These are phyloP conservation scores for Potorous gilbertii DNA, from an alignment of 2,797 vertebrate species.

Conservation along the genomic window DNA sequence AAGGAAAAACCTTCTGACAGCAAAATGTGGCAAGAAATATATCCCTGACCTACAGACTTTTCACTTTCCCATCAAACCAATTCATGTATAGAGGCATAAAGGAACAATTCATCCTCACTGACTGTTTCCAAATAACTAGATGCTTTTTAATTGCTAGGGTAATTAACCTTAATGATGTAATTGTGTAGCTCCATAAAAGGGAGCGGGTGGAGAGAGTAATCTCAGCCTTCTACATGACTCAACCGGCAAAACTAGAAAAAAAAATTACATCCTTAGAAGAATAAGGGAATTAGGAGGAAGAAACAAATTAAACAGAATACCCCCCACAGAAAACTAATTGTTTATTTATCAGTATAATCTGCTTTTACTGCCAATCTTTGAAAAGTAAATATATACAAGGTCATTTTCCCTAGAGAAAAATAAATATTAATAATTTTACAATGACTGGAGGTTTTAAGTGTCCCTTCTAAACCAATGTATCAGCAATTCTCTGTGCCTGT, in stretches of 20 bases:
- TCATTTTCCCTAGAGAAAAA: constrained; percentile 76
- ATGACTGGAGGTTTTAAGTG: constrained; percentile 79
- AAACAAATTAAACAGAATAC: constrained; percentile 63
- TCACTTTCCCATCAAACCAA: constrained; percentile 83
- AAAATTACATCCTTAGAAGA: constrained; percentile 47
- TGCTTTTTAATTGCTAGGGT: constrained; percentile 89
- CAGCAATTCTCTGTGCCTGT: constrained; percentile 68
- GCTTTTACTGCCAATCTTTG: constrained; percentile 74
- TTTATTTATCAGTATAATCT: constrained; percentile 78
- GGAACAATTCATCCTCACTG: constrained; percentile 84
- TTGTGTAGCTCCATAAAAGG: constrained; percentile 81
- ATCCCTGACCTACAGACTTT: constrained; percentile 82
- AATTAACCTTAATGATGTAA: constrained; percentile 90
- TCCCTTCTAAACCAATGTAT: constrained; percentile 81
- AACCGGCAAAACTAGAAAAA: constrained; percentile 71
- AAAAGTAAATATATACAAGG: constrained; percentile 75
- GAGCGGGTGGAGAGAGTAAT: constrained; percentile 59
- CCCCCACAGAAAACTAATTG: constrained; percentile 56
- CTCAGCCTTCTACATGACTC: constrained; percentile 70
- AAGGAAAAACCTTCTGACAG: constrained; percentile 82
- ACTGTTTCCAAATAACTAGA: constrained; percentile 86
- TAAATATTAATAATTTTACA: constrained; percentile 85
- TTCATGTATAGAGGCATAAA: constrained; percentile 83
- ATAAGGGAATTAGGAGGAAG: constrained; percentile 45
- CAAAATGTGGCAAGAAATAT: constrained; percentile 84